phyloP scores from a whole-genome alignment of 2,888 invertebrate genomes.

The Eupithecia dodoneata region DNA sequence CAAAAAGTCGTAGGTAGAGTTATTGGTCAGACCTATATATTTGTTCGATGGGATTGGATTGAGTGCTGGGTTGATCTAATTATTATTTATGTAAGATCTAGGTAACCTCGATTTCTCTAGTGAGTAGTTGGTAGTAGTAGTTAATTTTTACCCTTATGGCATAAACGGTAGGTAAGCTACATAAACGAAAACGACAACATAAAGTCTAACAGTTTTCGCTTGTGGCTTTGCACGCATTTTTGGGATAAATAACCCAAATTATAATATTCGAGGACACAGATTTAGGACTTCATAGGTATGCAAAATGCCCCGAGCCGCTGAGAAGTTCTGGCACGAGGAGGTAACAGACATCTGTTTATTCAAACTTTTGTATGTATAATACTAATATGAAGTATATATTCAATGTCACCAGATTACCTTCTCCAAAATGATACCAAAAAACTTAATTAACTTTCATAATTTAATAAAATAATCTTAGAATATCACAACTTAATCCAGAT shows the following conservation, averaged over 20 bases:
- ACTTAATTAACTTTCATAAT: neutral
- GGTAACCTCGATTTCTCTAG: neutral
- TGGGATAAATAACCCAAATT: neutral
- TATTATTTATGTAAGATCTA: neutral
- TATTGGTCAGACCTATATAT: neutral
- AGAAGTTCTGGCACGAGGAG: neutral
- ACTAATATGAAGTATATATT: neutral
- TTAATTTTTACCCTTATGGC: neutral
- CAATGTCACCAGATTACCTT: neutral
- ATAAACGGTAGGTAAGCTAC: neutral
- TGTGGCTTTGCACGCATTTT: neutral
- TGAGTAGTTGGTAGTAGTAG: neutral
- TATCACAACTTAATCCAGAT: constrained; percentile 1
- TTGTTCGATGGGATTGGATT: neutral
- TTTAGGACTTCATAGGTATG: neutral
- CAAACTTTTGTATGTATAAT: neutral
- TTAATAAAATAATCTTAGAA: neutral
- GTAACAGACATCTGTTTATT: neutral
- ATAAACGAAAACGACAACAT: no score
- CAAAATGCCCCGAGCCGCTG: neutral
- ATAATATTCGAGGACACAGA: neutral
- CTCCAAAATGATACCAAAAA: neutral
- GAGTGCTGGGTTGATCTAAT: neutral
- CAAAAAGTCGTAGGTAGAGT: constrained; percentile 1
- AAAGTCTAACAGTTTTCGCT: neutral